Evolutionary conservation across 2,113 vertebrate genomes (phyloP).

Genomic region (Condylura cristata): DNA sequence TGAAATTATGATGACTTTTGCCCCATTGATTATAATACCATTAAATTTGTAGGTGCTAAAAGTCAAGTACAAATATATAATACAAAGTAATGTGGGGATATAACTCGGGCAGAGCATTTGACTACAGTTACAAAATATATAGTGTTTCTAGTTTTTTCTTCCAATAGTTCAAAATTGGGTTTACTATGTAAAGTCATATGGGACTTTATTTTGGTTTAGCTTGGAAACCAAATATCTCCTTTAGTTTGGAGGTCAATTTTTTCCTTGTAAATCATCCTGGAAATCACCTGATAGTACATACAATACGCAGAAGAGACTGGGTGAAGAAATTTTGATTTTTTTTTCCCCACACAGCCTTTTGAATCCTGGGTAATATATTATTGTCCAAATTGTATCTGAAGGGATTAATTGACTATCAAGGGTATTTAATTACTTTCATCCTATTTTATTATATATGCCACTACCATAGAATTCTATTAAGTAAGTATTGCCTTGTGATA

Average conservation of each 20-base stretch:
- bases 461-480: conserved; percentile 26
- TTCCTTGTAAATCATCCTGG: not conserved
- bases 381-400: not conserved
- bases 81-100: no score
- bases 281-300: conserved; percentile 1
- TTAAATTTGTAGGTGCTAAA: not conserved
- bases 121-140: conserved; percentile 4
- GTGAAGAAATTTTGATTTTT: conserved; percentile 25
- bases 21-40: not conserved
- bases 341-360: not conserved
- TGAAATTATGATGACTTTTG: conserved; percentile 14
- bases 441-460: not conserved
- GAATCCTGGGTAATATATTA: not conserved
- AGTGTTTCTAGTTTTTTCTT: conserved; percentile 6
- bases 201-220: conserved; percentile 29
- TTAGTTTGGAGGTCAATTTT: not conserved
- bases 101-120: no score
- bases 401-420: not conserved
- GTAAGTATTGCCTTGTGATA: not conserved
- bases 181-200: conserved; percentile 8
- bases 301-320: not conserved
- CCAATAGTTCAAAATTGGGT: not conserved
- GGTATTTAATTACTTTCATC: not conserved
- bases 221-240: not conserved
- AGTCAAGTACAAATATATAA: not conserved